phyloP scores from a whole-genome alignment of 2,113 vertebrate genomes.

The Choloepus hoffmanni region DNA sequence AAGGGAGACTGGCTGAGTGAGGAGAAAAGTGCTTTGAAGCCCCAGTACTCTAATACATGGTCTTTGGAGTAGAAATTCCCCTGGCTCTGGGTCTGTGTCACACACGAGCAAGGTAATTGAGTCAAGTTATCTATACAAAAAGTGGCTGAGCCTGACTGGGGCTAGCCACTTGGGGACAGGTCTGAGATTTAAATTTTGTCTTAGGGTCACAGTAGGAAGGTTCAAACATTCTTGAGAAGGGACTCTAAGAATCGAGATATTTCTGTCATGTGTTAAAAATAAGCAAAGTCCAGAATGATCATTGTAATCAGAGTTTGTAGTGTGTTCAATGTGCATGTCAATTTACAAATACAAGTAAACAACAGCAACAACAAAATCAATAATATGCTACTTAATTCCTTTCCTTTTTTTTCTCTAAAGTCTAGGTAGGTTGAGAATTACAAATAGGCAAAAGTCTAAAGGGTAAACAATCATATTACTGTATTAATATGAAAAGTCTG shows the following conservation, averaged over 20 bases:
- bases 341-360: constrained; percentile 3
- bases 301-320: neutral
- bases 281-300: neutral
- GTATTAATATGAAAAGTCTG: constrained; percentile 5
- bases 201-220: neutral
- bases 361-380: neutral
- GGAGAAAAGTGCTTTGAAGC: neutral
- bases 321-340: neutral
- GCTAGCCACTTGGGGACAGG: neutral
- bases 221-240: neutral
- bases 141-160: neutral
- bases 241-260: neutral
- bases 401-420: neutral
- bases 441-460: neutral
- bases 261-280: neutral
- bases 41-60: no score
- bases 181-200: neutral
- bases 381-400: neutral
- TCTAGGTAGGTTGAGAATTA: neutral
- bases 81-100: neutral
- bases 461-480: neutral
- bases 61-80: neutral
- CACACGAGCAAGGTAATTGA: neutral
- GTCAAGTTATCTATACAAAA: neutral
- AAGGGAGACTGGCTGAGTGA: neutral